Evolutionary conservation across 1,140 invertebrate genomes (phyloP), one percentile per base, ranked within the genome.

Genomic region (Trichoplusia ni): DNA sequence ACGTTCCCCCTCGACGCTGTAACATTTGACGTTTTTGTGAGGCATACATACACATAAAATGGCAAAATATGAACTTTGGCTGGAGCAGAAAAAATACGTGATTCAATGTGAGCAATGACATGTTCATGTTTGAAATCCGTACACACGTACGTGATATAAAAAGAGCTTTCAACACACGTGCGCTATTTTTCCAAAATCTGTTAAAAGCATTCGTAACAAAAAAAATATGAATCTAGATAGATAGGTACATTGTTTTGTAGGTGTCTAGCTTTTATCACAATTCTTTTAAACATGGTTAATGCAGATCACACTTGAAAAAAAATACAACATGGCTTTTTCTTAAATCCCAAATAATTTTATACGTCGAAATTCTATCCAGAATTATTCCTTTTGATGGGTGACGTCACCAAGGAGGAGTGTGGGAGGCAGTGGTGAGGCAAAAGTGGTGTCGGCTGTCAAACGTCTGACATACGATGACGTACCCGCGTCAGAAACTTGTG

Each of bases 11-110:
- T 88, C 84, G 81, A 79, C 84, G 76, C 77, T 84, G 83, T 89
- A 90, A 85, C 87, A 86, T 90, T 90, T 90, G 87, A 90, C 85
- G 85, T 87, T 84, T 88, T 86, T 86, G 82, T 87, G 81, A 82
- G 73, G 83, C 77, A 84, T 80, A 85, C 75, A 77, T 80, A 89
- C 79, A 80, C 78, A 82, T 79, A 84, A 88, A 86, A 87, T 86
- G 84, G 84, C 84, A 84, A 89, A 83, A 90, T 90, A 86, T 88
- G 80, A 72, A 54, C 64, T 62, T 67, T 53, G 29, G 21, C 42
- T 60, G 21, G 23, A n/a, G 16, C 37, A 35, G 56, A 44, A 47
- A 33, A 60, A 59, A 44, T 19, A 44, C n/a, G 35, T 13, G 16
- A 21, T 54, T 40, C 14, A 13, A n/a, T 8, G 29, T 23, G 37